Evolutionary conservation across 2,113 vertebrate species (phyloP), one percentile per base, ranked within the genome.

Genomic region (Perca flavescens): DNA sequence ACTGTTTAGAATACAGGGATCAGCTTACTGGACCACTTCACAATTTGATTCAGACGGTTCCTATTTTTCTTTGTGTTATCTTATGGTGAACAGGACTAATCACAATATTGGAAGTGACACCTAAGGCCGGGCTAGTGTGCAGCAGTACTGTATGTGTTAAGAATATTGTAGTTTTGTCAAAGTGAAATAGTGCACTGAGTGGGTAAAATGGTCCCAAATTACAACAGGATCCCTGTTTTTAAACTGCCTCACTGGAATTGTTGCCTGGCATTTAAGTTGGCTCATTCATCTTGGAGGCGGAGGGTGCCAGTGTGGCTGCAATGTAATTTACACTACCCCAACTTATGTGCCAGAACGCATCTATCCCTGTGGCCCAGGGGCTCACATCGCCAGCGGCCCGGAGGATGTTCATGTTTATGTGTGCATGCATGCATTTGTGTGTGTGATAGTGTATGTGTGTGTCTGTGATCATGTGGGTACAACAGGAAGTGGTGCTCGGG

Each of bases 151-250:
- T 69, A 19, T 58, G n/a, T 53, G 4, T 60, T 49, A 67, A 13
- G 46, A 28, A 57, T 68, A 61, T 54, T 17, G 22, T 36, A 63
- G 13, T 83, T 82, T 78, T 78, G 77, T 74, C 72, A 50, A 43
- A 64, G 46, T 77, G 53, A 88, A 89, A 86, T 81, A 53, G 21
- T 46, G 6, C 53, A 54, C 56, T 11, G 58, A 80, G 50, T 43
- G 19, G 54, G 49, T 64, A 54, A 86, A 92, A 87, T 36, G 31
- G 60, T 77, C 68, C 62, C 65, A 76, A 96, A 95, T 96, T 95
- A 94, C 95, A 95, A 75, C 49, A 47, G 68, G 74, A 89, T 91
- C 79, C 57, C 89, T 95, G 94, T 94, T 93, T 92, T 93, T 91
- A 90, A 92, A 86, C 47, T 72, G 80, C 77, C 68, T 79, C 73